Evolutionary conservation across 2,797 vertebrate species (phyloP), one percentile per base, ranked within the genome.

Genomic region (Macroramphosus scolopax): DNA sequence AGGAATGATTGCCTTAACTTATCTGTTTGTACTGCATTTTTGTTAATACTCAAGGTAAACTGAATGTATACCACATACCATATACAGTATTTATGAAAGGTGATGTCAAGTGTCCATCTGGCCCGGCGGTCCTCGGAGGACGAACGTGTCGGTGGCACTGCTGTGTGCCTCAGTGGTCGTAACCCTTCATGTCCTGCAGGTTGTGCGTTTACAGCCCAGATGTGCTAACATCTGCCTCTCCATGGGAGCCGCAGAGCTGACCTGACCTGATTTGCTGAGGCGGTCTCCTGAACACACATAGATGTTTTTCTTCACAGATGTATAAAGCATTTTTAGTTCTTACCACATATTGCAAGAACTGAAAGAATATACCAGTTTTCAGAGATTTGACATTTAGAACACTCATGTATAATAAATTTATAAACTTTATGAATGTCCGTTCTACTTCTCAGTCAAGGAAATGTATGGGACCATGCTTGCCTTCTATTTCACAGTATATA

Each of bases 161-260:
- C 28, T 6, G 51, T 61, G 28, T 36, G 12, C 56, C 53, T 61
- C 34, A 68, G 25, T 60, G 46, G 30, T 35, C 5, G 3, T 36
- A 44, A 51, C 46, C 62, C 37, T 33, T 52, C 13, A 9, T 77
- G 59, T 68, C 78, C 77, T 75, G 73, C 57, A 76, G 72, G 68
- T 72, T 59, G 53, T 66, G 51, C 66, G 76, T 73, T 82, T 61
- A 42, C 56, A 40, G 52, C 43, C 66, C 86, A 87, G 82, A 85
- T 89, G 83, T 69, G 40, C 33, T 44, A 15, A 81, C 86, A 89
- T 83, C 80, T 89, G 87, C 71, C 61, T 58, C 34, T 40, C 75
- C 65, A 52, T 79, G 33, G 41, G 75, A 65, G 64, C 78, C 66
- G 59, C 33, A 52, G 46, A 77, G 71, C 61, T 63, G 60, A 68